Evolutionary conservation across 2,888 invertebrate species (phyloP).

Genomic region (Tipula confusa): DNA sequence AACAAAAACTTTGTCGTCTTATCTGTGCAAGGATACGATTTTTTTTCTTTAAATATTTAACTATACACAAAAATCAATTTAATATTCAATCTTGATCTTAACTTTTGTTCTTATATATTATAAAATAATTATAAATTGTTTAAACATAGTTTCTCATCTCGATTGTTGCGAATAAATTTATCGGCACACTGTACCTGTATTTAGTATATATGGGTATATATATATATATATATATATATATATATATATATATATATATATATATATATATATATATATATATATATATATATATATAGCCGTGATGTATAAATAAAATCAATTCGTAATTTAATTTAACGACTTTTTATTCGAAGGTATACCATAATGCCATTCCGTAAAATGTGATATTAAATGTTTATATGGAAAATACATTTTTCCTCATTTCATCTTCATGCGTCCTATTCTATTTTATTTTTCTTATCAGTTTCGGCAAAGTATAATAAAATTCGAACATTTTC

Average conservation of each 20-base stretch:
- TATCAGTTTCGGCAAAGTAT: not conserved
- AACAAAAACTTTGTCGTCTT: slow-evolving; percentile 7
- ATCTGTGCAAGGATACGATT: not conserved
- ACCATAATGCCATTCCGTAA: not conserved
- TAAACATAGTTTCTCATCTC: not conserved
- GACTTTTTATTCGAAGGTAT: not conserved
- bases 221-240: no score
- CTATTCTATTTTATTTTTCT: not conserved
- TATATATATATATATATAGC: not conserved
- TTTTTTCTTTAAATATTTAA: not conserved
- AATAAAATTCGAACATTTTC: slow-evolving; percentile 8
- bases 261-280: not conserved
- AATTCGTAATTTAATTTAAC: slow-evolving; percentile 20
- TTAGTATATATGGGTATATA: no score
- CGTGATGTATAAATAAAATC: not conserved
- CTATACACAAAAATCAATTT: not conserved
- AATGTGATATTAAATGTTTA: not conserved
- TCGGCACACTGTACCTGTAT: not conserved
- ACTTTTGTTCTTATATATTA: not conserved
- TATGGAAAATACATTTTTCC: not conserved
- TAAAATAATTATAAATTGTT: not conserved
- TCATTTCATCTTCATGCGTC: not conserved
- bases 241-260: not conserved
- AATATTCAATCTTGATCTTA: slow-evolving; percentile 3
- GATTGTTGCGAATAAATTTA: not conserved